Evolutionary conservation across 2,888 invertebrate species (phyloP), one percentile per base, ranked within the genome.

Genomic region (Drosophila silvestris): DNA sequence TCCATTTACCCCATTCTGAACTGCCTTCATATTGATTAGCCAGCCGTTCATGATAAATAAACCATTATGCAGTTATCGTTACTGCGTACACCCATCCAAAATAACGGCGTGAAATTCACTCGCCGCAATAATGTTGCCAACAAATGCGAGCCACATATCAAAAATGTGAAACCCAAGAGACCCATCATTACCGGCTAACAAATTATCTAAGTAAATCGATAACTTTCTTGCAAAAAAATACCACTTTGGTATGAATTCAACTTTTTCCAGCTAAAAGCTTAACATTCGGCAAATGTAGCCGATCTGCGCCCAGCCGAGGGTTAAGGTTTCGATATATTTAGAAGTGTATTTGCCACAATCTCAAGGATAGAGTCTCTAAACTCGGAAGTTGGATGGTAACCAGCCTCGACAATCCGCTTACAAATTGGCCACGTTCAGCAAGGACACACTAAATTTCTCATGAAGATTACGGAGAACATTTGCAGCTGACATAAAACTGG

Each of bases 31-130:
- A 81, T 81, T 79, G 79, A 79, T 79, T 74, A 81, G 79, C 72
- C 76, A 79, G 63, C 78, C 82, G 77, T 84, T 89, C 80, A 89
- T 91, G 90, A 91, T 87, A 91, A 91, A 90, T 91, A 78, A 76
- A 73, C 82, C 81, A 85, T 88, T 87, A 81, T 74, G 75, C 78
- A 86, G 84, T 76, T 89, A 72, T 59, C 81, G 69, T 86, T 81
- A 84, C 86, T 79, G 79, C 61, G 63, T 64, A 33, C 44, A 63
- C 35, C 54, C 59, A 53, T 51, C 47, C 39, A 53, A 44, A 50
- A 74, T 12, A 62, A 51, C 61, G 47, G 62, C 79, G 62, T 67
- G 51, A 66, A 72, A 51, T 47, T 59, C 58, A 64, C 51, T 67
- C 59, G 54, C 76, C 70, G 47, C 80, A 66, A 70, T 71, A 52